Conservation (phyloP, 2,888 invertebrate genomes). For the Vannuccia rotundouncinata region DNA sequence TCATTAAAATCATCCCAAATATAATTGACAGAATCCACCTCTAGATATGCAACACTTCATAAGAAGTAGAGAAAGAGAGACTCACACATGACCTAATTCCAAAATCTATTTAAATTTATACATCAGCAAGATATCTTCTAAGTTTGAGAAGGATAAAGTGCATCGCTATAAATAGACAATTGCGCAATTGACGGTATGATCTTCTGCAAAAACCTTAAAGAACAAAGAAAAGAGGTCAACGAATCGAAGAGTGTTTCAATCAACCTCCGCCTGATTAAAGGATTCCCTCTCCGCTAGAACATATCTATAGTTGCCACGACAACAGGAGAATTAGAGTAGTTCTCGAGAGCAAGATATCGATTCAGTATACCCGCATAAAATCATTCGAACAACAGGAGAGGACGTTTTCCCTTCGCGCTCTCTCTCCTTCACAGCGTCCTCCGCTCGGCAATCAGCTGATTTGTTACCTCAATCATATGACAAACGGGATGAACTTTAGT, state of each 20-base stretch:
- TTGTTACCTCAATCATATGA: slow-evolving; percentile 21
- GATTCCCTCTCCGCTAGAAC: not conserved
- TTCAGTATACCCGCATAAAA: not conserved
- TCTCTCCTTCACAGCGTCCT: not conserved
- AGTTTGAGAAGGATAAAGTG: too few relatives aligned
- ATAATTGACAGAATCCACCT: too few relatives aligned
- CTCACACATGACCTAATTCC: too few relatives aligned
- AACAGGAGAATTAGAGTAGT: not conserved
- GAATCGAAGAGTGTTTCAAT: not conserved
- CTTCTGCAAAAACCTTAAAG: not conserved
- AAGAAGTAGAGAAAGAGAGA: too few relatives aligned
- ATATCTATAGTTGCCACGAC: not conserved
- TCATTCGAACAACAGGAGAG: not conserved
- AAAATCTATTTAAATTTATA: too few relatives aligned
- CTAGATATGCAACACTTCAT: too few relatives aligned
- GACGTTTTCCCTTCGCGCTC: not conserved
- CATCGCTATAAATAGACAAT: not conserved
- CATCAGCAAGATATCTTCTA: too few relatives aligned
- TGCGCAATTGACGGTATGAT: not conserved
- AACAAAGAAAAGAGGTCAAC: not conserved
- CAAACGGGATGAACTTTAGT: not conserved
- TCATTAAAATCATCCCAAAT: too few relatives aligned
- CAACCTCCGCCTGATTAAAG: not conserved
- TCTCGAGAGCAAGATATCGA: too few relatives aligned
- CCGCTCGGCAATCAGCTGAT: slow-evolving; percentile 1